Evolutionary conservation across 2,113 vertebrate species (phyloP), one percentile per base, ranked within the genome.

Genomic region (Diadophis punctatus): DNA sequence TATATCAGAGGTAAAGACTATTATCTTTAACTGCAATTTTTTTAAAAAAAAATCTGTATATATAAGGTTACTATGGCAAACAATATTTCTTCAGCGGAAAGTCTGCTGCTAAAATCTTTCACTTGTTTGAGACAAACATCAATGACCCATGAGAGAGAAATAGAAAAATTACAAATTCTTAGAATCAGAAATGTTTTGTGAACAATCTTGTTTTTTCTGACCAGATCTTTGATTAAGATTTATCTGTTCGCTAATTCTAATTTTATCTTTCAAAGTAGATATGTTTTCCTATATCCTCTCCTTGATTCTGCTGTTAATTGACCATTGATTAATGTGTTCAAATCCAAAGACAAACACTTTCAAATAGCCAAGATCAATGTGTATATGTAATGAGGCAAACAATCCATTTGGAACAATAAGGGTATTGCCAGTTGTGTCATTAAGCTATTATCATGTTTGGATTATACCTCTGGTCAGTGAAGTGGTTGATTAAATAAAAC

Each of bases 11-110:
- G 4, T 94, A 92, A 94, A 94, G 87, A 93, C 58, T 91, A 85
- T 94, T 95, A 95, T 89, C 87, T 49, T 92, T 18, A 51, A 91
- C 0, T 60, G 68, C 18, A 94, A 48, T 34, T 34, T 23, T 60
- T 58, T 23, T 8, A 3, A 48, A 23, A 93, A 93, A 95, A 89
- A 94, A 14, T 46, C 93, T 95, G 86, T 34, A 94, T 95, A 95
- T 95, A 90, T 93, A 95, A 94, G n/a, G 86, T 93, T 91, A 95
- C 48, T 10, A 53, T 43, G 49, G 34, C 68, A 90, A 94, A 95
- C 92, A 7, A 89, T 8, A 93, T 92, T 93, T 90, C 92, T 55
- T 93, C 51, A 92, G 27, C 43, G 90, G 86, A 74, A 93, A 91
- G 74, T 92, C 90, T 93, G 23, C 46, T 49, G 87, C 48, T 55